These are phyloP conservation scores for Epinotia brunnichana DNA, from an alignment of 2,888 invertebrate species.

Conservation along the genomic window DNA sequence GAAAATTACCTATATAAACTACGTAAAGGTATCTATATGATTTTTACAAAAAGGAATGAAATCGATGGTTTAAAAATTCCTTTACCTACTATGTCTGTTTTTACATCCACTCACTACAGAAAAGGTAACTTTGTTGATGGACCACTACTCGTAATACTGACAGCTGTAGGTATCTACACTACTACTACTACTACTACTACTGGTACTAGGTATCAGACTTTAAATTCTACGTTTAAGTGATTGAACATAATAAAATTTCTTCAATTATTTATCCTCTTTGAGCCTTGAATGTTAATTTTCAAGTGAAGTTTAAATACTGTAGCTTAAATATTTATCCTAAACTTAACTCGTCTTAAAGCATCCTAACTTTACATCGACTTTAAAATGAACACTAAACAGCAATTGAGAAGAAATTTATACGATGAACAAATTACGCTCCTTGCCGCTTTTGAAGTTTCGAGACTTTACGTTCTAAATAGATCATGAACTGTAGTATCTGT, in stretches of 20 bases:
- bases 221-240: neutral
- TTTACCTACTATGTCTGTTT: no score
- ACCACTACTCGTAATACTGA: no score
- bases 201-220: neutral
- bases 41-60: no score
- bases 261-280: slow-evolving; percentile 1
- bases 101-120: no score
- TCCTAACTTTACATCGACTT: slow-evolving; percentile 24
- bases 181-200: no score
- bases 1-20: neutral
- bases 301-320: slow-evolving; percentile 12
- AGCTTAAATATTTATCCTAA: slow-evolving; percentile 25
- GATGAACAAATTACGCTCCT: slow-evolving; percentile 25
- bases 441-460: slow-evolving; percentile 14
- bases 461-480: slow-evolving; percentile 19
- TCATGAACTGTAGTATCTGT: neutral
- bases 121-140: neutral
- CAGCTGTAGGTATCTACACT: no score
- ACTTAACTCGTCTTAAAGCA: slow-evolving; percentile 16
- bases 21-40: no score
- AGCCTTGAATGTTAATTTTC: slow-evolving; percentile 2
- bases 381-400: slow-evolving; percentile 21
- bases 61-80: no score
- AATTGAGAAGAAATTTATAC: slow-evolving; percentile 6
- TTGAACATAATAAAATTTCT: neutral